Conservation (phyloP, 2,113 vertebrate genomes). For the Aegotheles bennettii region DNA sequence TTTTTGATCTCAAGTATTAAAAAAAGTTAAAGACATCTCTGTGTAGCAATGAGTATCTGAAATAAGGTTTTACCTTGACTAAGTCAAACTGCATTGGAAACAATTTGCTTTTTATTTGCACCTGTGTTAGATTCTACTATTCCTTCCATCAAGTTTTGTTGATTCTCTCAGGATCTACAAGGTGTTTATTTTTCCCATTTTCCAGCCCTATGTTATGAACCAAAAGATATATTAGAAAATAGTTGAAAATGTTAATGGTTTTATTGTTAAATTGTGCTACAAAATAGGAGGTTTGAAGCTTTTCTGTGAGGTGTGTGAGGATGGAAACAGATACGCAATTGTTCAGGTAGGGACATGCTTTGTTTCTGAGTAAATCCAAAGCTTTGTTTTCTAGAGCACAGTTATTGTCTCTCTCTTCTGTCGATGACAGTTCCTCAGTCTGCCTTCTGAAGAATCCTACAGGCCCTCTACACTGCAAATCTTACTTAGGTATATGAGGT, state of each 20-base stretch:
- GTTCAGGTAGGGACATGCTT: not conserved
- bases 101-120: not conserved
- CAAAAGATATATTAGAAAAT: not conserved
- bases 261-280: not conserved
- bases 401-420: not conserved
- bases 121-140: not conserved
- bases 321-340: not conserved
- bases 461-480: not conserved
- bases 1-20: slow-evolving; percentile 3
- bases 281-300: not conserved
- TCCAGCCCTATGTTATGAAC: not conserved
- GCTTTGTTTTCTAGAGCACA: not conserved
- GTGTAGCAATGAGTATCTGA: not conserved
- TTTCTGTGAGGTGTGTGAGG: not conserved
- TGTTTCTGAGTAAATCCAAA: not conserved
- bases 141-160: not conserved
- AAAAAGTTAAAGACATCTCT: not conserved
- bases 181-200: not conserved
- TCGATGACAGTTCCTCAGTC: accelerated
- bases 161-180: not conserved
- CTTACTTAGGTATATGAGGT: not conserved
- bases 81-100: not conserved
- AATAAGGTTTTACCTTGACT: not conserved
- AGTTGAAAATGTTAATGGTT: not conserved
- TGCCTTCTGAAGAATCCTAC: not conserved